A percentile compares a stretch with the other conserved stretches of the same genome.
Conservation (phyloP, 2,888 invertebrate species). For the Hermaeophaga mercurialis region DNA sequence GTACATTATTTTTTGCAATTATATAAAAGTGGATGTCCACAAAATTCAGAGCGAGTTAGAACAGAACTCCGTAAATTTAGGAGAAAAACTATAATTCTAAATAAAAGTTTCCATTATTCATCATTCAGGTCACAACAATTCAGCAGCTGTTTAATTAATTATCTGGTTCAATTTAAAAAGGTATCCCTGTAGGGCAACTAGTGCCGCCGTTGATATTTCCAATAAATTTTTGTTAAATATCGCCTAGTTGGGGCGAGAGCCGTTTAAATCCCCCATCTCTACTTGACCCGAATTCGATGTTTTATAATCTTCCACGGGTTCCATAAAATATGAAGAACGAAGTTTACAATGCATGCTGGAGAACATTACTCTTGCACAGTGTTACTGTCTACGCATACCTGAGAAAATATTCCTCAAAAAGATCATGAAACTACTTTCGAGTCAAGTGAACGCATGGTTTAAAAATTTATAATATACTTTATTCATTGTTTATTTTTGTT, state of each 20-base stretch:
- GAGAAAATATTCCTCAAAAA: constrained; percentile 3
- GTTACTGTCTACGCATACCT: background rate
- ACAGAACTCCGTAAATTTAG: too few relatives aligned
- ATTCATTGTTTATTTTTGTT: too few relatives aligned
- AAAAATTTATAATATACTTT: too few relatives aligned
- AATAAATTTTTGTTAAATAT: constrained; percentile 18
- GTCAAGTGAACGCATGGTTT: too few relatives aligned
- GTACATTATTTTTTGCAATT: too few relatives aligned
- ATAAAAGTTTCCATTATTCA: too few relatives aligned
- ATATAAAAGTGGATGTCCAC: too few relatives aligned
- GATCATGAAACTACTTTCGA: constrained; percentile 1
- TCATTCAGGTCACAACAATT: too few relatives aligned
- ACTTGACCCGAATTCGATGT: constrained; percentile 16
- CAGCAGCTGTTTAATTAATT: constrained; percentile 7
- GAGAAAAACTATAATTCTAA: too few relatives aligned
- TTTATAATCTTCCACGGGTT: constrained; percentile 12
- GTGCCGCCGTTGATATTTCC: constrained; percentile 13
- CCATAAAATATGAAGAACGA: constrained; percentile 14
- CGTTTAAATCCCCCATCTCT: constrained; percentile 11
- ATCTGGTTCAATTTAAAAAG: background rate
- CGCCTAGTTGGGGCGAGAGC: constrained; percentile 6
- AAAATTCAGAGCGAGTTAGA: too few relatives aligned
- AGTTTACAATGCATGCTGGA: constrained; percentile 13
- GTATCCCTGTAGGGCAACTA: constrained; percentile 4
- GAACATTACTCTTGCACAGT: constrained; percentile 5